These are phyloP conservation scores for Notarius quadriscutis DNA, from an alignment of 2,113 vertebrate genomes.

Conservation along the genomic window DNA sequence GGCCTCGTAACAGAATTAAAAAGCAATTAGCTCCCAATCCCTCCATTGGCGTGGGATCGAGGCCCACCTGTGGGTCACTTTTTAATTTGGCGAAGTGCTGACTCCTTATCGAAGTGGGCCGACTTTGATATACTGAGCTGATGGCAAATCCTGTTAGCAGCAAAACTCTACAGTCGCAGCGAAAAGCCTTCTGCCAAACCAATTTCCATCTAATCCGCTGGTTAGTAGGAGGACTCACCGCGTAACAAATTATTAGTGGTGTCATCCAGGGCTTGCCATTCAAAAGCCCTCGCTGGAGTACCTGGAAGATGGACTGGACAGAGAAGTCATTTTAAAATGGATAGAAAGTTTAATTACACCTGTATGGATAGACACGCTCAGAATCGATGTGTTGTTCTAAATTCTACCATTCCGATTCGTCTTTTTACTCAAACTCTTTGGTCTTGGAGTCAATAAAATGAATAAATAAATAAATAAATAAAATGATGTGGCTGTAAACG, in stretches of 20 bases:
- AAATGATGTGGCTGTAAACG: constrained; percentile 13
- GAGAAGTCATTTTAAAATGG: constrained; percentile 43
- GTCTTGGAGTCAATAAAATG: neutral
- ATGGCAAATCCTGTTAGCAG: constrained; percentile 80
- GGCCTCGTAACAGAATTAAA: constrained; percentile 78
- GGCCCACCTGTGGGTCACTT: constrained; percentile 78
- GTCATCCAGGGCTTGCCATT: constrained; percentile 69
- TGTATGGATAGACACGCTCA: neutral
- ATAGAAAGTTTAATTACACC: constrained; percentile 76
- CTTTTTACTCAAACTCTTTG: constrained; percentile 20
- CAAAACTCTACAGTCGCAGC: constrained; percentile 68
- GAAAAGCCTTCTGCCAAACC: constrained; percentile 59
- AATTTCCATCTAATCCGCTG: constrained; percentile 76
- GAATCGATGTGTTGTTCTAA: neutral
- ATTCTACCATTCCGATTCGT: constrained; percentile 58
- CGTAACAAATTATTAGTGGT: constrained; percentile 74
- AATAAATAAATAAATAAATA: no score
- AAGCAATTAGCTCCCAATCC: constrained; percentile 78
- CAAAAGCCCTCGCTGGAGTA: constrained; percentile 59
- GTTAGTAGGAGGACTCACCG: constrained; percentile 70
- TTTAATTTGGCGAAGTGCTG: constrained; percentile 83
- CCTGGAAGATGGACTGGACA: constrained; percentile 38
- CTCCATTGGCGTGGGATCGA: constrained; percentile 67
- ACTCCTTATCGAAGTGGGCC: constrained; percentile 68
- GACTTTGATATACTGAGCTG: constrained; percentile 79